Conservation (phyloP, 2,888 invertebrate genomes). For the Zhuqinia jingwanae region DNA sequence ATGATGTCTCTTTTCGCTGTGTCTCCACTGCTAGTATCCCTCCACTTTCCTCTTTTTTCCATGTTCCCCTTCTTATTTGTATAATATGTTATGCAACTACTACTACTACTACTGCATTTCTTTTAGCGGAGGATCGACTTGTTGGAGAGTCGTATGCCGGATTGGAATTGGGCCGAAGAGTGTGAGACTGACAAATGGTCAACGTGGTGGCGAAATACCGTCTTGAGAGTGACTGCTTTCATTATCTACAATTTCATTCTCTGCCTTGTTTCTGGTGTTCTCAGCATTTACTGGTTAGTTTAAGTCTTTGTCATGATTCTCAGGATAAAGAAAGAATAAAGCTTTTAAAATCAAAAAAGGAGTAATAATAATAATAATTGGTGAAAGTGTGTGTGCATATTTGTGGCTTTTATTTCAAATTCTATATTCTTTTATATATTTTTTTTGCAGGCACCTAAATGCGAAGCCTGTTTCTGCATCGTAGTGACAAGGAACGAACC, state of each 20-base stretch:
- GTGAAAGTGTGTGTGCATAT: background rate
- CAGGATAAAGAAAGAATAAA: no score
- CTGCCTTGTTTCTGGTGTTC: conserved; percentile 64
- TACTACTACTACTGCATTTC: conserved; percentile 1
- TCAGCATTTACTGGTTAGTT: conserved; percentile 65
- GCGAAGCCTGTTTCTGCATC: conserved; percentile 63
- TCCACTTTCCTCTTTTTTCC: conserved; percentile 5
- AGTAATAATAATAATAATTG: background rate
- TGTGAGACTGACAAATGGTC: conserved; percentile 68
- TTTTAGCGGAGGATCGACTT: conserved; percentile 64
- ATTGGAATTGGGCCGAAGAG: conserved; percentile 69
- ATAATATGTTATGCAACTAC: no score
- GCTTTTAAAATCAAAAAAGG: no score
- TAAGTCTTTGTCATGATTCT: background rate
- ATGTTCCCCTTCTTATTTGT: conserved; percentile 3
- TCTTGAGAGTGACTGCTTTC: conserved; percentile 58
- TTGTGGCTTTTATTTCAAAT: background rate
- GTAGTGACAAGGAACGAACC: conserved; percentile 49
- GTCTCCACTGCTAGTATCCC: background rate
- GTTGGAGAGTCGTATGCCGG: conserved; percentile 64
- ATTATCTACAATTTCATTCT: conserved; percentile 63
- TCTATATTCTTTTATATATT: background rate
- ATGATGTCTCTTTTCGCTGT: background rate
- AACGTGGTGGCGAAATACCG: conserved; percentile 68
- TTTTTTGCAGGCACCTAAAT: conserved; percentile 44